phyloP scores from a whole-genome alignment of 2,797 vertebrate genomes.

The Micromesistius poutassou region DNA sequence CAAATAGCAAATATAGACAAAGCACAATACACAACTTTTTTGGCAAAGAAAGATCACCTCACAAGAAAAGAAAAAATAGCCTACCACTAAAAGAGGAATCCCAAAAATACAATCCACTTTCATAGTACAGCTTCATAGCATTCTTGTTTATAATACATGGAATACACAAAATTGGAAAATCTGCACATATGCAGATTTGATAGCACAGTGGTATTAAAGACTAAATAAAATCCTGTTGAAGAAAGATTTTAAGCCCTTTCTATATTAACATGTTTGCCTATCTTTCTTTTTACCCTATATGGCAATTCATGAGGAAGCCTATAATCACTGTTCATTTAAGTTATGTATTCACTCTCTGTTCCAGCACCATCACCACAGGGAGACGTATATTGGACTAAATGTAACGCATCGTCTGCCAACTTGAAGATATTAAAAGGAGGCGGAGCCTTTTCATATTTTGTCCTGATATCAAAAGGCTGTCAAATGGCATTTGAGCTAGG shows the following conservation, averaged over 20 bases:
- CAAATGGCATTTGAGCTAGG: background rate
- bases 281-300: background rate
- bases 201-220: constrained; percentile 72
- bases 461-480: no score
- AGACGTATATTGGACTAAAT: background rate
- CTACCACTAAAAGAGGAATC: background rate
- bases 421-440: background rate
- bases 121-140: background rate
- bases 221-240: constrained; percentile 16
- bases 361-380: background rate
- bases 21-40: background rate
- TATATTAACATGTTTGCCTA: constrained; percentile 2
- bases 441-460: background rate
- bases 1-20: background rate
- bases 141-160: background rate
- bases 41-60: background rate
- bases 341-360: background rate
- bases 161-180: background rate
- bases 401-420: background rate
- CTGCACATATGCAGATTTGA: background rate
- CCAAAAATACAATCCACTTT: background rate
- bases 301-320: background rate
- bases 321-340: background rate
- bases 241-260: constrained; percentile 37
- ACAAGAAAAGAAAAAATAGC: background rate